Base-by-base conservation (phyloP, 1,140 invertebrate genomes). In the Lasaia peninsularis region DNA sequence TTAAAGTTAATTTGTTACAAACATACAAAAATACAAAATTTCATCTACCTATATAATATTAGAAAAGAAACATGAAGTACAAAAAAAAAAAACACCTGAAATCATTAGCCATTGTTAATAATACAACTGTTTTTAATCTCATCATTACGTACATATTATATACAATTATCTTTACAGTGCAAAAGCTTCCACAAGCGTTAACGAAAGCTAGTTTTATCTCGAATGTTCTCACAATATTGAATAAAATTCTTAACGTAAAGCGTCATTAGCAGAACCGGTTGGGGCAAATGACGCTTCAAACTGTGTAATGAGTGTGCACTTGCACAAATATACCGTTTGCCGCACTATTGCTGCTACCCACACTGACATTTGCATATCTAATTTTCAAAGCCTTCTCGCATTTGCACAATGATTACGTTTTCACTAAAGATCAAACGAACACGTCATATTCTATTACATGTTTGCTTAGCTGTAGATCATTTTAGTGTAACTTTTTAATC, bases 241-340 rank as follows among this genome's bases (percentile, higher is more conserved):
- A 63, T 67, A 67, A 67, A 67, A 63, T 63, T 60, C 61, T 50
- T 51, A 63, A 57, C 44, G 60, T 60, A 63, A 40, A 55, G 50
- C 50, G 44, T 57, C 62, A 52, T 62, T 61, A 67, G 56, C 50
- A 53, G 56, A 54, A 67, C 58, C 58, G 60, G 64, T 67, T 40
- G 58, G 34, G 56, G 56, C 64, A 63, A 60, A 67, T 60, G 58
- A 33, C n/a, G 18, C 52, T 50, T 63, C 51, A 54, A 60, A 67
- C 57, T 33, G 56, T 56, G 44, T 21, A 58, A 32, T 24, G 58
- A 32, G 21, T 48, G 59, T 61, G 52, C 57, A 63, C 50, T 56
- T 56, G 58, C 62, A 64, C 54, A 52, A 56, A 56, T 58, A 52
- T 32, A 60, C 24, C 16, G 37, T 62, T 62, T 50, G 51, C 54